phyloP scores from a whole-genome alignment of 1,140 invertebrate genomes.

The Drosophila busckii region DNA sequence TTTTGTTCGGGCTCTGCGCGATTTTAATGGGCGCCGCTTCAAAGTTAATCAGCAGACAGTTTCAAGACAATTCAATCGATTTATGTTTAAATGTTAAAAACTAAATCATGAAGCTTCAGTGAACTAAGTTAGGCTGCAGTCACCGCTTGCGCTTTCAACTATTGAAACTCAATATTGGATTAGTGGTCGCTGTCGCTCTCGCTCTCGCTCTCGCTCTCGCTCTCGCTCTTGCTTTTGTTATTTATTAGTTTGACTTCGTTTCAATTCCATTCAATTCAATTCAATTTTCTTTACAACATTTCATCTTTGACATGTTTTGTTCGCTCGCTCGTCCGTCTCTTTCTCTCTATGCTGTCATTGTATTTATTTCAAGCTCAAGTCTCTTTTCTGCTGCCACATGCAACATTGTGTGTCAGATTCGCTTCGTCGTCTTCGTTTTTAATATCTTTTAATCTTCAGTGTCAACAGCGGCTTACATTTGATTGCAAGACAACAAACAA shows the following conservation, averaged over 20 bases:
- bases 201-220: conserved; percentile 14
- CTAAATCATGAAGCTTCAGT: conserved; percentile 42
- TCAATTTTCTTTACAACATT: conserved; percentile 75
- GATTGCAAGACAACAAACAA: conserved; percentile 68
- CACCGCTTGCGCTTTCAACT: conserved; percentile 1
- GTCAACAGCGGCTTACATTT: conserved; percentile 77
- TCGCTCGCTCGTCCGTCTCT: not conserved
- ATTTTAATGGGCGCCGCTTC: conserved; percentile 47
- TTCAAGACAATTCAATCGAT: conserved; percentile 72
- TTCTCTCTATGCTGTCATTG: conserved; percentile 38
- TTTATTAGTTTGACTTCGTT: conserved; percentile 65
- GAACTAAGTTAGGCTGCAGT: not conserved
- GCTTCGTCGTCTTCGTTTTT: conserved; percentile 69
- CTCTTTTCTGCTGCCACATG: conserved; percentile 20
- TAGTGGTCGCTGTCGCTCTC: not conserved
- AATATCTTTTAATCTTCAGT: conserved; percentile 77
- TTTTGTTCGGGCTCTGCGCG: conserved; percentile 28
- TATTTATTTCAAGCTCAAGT: conserved; percentile 38
- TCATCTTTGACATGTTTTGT: conserved; percentile 76
- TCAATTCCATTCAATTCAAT: conserved; percentile 64
- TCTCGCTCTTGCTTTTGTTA: conserved; percentile 47
- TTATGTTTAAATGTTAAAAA: conserved; percentile 18
- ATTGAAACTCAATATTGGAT: conserved; percentile 36
- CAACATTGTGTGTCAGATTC: conserved; percentile 35
- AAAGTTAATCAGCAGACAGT: conserved; percentile 62